Evolutionary conservation across 1,140 invertebrate species (phyloP).

Genomic region (Eciton burchellii): DNA sequence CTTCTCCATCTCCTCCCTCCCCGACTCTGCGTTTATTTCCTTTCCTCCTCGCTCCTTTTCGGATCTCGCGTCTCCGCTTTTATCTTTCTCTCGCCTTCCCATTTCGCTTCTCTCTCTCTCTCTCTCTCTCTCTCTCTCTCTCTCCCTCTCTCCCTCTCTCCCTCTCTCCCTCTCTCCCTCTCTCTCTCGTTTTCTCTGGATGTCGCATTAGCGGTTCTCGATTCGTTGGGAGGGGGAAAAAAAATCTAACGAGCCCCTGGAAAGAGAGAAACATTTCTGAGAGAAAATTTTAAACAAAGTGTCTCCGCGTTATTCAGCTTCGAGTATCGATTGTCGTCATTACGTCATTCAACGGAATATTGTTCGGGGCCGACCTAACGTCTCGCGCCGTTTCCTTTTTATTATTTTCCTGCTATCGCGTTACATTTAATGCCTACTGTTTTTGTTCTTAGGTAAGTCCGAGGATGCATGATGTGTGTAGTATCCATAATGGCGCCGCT

Average conservation of each 20-base stretch:
- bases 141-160: slow-evolving; percentile 33
- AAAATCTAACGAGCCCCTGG: slow-evolving; percentile 2
- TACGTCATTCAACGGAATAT: no score
- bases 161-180: not conserved
- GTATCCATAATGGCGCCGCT: not conserved
- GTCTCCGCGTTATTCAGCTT: no score
- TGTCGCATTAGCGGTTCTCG: slow-evolving; percentile 9
- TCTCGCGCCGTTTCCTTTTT: no score
- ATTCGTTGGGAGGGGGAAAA: not conserved
- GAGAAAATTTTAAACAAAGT: no score
- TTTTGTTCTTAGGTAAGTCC: slow-evolving; percentile 55
- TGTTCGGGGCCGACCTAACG: no score
- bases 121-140: no score
- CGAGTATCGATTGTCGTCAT: no score
- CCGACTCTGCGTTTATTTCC: slow-evolving; percentile 21
- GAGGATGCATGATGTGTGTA: not conserved
- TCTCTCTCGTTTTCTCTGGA: not conserved
- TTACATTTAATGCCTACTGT: not conserved
- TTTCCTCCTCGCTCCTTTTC: slow-evolving; percentile 28
- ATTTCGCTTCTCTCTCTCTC: slow-evolving; percentile 39
- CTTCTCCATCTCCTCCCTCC: slow-evolving; percentile 65
- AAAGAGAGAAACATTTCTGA: not conserved
- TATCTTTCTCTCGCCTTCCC: slow-evolving; percentile 19
- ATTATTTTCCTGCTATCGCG: not conserved
- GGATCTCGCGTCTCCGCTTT: slow-evolving; percentile 46